phyloP scores from a whole-genome alignment of 2,888 invertebrate species.

The Pilophorus perplexus region DNA sequence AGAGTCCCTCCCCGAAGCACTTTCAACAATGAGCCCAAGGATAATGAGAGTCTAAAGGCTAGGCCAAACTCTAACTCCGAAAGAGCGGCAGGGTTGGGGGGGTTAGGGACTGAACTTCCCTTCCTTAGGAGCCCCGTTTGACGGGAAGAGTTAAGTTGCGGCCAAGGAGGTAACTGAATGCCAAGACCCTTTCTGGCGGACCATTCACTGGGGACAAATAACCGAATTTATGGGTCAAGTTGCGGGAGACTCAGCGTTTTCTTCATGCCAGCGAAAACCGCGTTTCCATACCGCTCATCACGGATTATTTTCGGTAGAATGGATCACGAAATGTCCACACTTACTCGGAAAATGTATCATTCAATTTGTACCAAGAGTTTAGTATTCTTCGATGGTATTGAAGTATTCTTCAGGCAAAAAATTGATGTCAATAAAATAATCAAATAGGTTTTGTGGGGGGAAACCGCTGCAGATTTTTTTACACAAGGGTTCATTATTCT shows the following conservation, averaged over 20 bases:
- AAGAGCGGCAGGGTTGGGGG: conserved; percentile 12
- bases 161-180: conserved; percentile 22
- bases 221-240: conserved; percentile 1
- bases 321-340: too few relatives aligned
- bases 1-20: conserved; percentile 19
- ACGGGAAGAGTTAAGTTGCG: conserved; percentile 30
- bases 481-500: too few relatives aligned
- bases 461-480: too few relatives aligned
- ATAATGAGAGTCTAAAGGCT: conserved; percentile 31
- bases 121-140: background rate
- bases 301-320: too few relatives aligned
- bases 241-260: background rate
- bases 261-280: too few relatives aligned
- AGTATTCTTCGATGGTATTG: too few relatives aligned
- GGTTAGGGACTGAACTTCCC: conserved; percentile 17
- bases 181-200: conserved; percentile 3
- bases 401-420: too few relatives aligned
- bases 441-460: too few relatives aligned
- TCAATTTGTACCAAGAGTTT: too few relatives aligned
- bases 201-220: conserved; percentile 23
- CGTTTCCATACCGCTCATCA: too few relatives aligned
- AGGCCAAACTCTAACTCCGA: conserved; percentile 18
- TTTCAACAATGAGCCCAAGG: conserved; percentile 29
- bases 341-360: too few relatives aligned
- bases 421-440: too few relatives aligned